These are phyloP conservation scores for Ivindomyrus marchei DNA, from an alignment of 2,113 vertebrate genomes.

Conservation along the genomic window DNA sequence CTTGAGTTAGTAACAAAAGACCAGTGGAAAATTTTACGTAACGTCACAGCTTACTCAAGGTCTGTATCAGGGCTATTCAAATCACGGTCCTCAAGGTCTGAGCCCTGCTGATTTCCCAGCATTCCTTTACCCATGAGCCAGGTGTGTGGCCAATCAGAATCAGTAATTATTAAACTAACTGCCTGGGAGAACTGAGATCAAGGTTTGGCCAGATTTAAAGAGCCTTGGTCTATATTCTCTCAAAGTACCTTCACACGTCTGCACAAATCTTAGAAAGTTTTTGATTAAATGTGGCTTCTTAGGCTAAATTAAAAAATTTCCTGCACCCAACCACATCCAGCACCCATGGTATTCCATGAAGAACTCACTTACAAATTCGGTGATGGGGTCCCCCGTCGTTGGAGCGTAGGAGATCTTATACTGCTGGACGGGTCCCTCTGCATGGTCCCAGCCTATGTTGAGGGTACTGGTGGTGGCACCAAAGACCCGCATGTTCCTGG, in stretches of 20 bases:
- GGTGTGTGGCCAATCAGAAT: not conserved
- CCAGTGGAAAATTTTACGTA: not conserved
- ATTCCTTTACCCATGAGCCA: not conserved
- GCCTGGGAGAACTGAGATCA: not conserved
- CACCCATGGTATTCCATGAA: not conserved
- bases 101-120: not conserved
- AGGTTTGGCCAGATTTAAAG: not conserved
- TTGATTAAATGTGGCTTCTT: not conserved
- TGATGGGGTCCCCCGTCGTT: slow-evolving; percentile 79
- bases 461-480: slow-evolving; percentile 86
- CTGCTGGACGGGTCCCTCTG: slow-evolving; percentile 86
- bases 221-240: not conserved
- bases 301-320: not conserved
- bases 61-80: not conserved
- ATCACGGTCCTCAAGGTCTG: not conserved
- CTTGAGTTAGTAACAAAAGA: not conserved
- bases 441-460: slow-evolving; percentile 88
- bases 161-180: not conserved
- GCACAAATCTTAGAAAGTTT: not conserved
- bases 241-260: not conserved
- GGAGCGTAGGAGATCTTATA: slow-evolving; percentile 85
- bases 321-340: not conserved
- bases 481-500: slow-evolving; percentile 83
- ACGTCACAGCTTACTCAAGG: not conserved
- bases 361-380: slow-evolving; percentile 78